Conservation (phyloP, 1,140 invertebrate species). For the Popillia japonica region DNA sequence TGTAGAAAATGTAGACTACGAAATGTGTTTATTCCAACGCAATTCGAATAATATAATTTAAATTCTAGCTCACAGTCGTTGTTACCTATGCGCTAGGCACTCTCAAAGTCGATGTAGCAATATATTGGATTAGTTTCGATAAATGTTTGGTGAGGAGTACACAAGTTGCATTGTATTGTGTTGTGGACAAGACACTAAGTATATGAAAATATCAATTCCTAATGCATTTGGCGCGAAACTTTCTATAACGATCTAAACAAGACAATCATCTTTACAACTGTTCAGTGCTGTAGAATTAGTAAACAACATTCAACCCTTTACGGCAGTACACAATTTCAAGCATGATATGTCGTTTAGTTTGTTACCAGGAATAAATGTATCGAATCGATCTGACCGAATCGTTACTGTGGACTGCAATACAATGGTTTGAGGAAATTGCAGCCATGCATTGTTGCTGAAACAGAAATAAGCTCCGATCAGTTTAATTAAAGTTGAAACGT, state of each 20-base stretch:
- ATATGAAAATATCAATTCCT: conserved; percentile 3
- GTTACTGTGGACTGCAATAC: not conserved
- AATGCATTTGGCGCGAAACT: not conserved
- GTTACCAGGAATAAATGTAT: not conserved
- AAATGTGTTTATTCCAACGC: not conserved
- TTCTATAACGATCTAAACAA: not conserved
- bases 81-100: not conserved
- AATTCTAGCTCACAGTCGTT: not conserved
- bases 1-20: too few relatives aligned
- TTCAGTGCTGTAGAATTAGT: not conserved
- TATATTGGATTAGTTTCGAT: not conserved
- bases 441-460: not conserved
- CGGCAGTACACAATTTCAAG: not conserved
- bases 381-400: not conserved
- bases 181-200: too few relatives aligned
- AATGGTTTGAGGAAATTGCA: conserved; percentile 23
- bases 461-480: conserved; percentile 25
- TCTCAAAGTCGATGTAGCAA: not conserved
- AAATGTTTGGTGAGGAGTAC: not conserved
- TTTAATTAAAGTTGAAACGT: conserved; percentile 25
- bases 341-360: not conserved
- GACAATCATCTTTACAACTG: not conserved
- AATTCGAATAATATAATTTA: not conserved
- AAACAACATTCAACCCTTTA: not conserved
- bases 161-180: too few relatives aligned